phyloP scores from a whole-genome alignment of 2,888 invertebrate genomes.

The Limnephilus marmoratus region DNA sequence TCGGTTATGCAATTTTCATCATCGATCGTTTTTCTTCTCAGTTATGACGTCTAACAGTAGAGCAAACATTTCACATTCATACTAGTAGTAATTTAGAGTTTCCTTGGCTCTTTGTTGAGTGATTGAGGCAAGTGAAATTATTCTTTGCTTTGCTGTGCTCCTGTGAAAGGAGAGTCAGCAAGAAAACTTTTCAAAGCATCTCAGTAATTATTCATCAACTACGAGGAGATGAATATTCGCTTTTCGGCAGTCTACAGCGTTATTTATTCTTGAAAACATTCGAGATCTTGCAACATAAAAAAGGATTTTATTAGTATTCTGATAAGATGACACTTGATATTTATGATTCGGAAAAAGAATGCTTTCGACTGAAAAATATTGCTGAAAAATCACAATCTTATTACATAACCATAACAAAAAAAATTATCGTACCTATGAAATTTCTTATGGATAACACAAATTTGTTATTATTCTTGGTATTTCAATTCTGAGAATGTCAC shows the following conservation, averaged over 20 bases:
- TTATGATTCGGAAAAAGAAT: background rate
- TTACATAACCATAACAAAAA: too few relatives aligned
- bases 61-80: slow-evolving; percentile 32
- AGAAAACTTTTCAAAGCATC: slow-evolving; percentile 36
- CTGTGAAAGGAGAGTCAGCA: background rate
- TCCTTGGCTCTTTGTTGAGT: slow-evolving; percentile 32
- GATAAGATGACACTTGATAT: background rate
- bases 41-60: background rate
- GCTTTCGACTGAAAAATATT: too few relatives aligned
- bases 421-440: too few relatives aligned
- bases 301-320: too few relatives aligned
- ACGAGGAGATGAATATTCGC: background rate
- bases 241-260: background rate
- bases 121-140: slow-evolving; percentile 49
- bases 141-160: slow-evolving; percentile 34
- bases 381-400: too few relatives aligned
- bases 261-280: background rate
- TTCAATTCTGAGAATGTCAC: background rate
- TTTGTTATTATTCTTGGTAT: background rate
- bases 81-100: slow-evolving; percentile 25
- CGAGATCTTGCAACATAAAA: too few relatives aligned
- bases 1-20: background rate
- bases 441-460: background rate
- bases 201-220: slow-evolving; percentile 26
- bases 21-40: background rate